Base-by-base conservation (phyloP, 2,797 vertebrate genomes). In the Danio kyathit region DNA sequence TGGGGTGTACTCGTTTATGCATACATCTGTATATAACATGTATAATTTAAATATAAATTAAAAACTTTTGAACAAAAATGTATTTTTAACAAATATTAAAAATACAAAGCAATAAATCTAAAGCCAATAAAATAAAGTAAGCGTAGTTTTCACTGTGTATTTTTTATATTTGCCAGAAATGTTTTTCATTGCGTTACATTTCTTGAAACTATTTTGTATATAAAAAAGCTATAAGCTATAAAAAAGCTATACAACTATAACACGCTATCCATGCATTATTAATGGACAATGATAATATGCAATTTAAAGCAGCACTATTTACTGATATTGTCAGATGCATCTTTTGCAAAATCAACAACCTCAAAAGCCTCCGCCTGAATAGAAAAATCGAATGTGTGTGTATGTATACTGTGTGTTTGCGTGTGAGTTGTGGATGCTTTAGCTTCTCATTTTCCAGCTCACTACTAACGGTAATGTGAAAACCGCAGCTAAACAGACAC, bases 381-480 rank as follows among this genome's bases (percentile, higher is more conserved):
- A 19, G 44, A 29, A 65, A 10, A 10, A 43, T 10, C n/a, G 43
- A 46, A 52, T 73, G 64, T 67, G 74, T 63, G 57, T 70, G 41
- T 59, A 75, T 82, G 46, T 74, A 54, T 76, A 44, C 61, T 52
- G 67, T 78, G 67, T 82, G 81, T 70, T 51, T 70, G 54, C 66
- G 65, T 72, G 44, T 7, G 11, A 88, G 72, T 88, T 89, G 82
- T 89, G 90, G 89, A 89, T 92, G 89, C 89, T 87, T 85, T 86
- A 86, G 88, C 86, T 92, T 94, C 91, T 93, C 91, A 94, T 95
- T 93, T 94, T 94, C 93, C 92, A 93, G 91, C 92, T 90, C 91
- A 93, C 86, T 92, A 91, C 91, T 90, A 88, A 88, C 49, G 86
- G 89, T 94, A 94, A 94, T 94, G 90, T 91, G 90, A 92, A 90